phyloP scores from a whole-genome alignment of 2,888 invertebrate species.

The Folsomia candida region DNA sequence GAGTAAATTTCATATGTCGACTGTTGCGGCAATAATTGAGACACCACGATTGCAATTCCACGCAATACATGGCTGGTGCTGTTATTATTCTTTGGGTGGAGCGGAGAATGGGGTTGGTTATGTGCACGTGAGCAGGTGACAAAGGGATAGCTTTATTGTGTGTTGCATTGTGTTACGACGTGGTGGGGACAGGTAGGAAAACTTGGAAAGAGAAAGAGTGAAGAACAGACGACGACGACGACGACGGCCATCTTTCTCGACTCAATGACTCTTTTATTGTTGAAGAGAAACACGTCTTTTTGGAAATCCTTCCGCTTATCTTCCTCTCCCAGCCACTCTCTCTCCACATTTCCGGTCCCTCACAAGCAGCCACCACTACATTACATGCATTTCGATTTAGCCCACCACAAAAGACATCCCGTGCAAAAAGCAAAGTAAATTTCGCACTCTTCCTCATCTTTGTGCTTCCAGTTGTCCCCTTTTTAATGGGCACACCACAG shows the following conservation, averaged over 20 bases:
- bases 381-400: not conserved
- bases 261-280: not conserved
- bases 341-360: constrained; percentile 1
- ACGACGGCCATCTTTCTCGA: not conserved
- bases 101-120: not conserved
- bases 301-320: constrained; percentile 3
- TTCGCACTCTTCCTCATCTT: constrained; percentile 2
- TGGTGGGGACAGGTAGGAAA: not conserved
- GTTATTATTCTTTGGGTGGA: no score
- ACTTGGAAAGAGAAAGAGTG: not conserved
- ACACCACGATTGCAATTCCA: no score
- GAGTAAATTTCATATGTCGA: no score
- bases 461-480: not conserved
- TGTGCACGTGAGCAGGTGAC: not conserved
- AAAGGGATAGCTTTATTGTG: not conserved
- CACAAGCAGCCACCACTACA: not conserved
- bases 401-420: constrained; percentile 1
- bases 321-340: not conserved
- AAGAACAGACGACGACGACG: not conserved
- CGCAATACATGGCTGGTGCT: no score
- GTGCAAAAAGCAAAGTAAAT: constrained; percentile 3
- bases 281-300: not conserved
- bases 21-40: no score
- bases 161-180: not conserved
- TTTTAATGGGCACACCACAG: not conserved